Evolutionary conservation across 2,888 invertebrate genomes (phyloP), one percentile per base, ranked within the genome.

Genomic region (Metacarcinus magister): DNA sequence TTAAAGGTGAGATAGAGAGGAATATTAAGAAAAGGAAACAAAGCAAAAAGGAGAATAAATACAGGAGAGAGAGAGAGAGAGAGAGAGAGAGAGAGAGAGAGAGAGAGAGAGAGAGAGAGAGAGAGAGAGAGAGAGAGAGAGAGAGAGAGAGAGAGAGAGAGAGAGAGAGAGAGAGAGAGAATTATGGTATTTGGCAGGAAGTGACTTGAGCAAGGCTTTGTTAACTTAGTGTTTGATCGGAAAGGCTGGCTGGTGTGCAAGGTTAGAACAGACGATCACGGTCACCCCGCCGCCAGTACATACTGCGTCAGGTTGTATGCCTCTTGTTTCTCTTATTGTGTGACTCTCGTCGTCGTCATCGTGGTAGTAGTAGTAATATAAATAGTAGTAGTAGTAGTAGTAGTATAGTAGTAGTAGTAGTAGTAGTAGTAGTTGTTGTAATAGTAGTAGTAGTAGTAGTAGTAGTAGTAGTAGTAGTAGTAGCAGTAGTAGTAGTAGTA

Each of bases 71-170:
- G 82, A 82, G 19, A 32, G n/a, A n/a, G n/a, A n/a, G 67, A 67
- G 8, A 23, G 19, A 67, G 67, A 67, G 67, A 28, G 10, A 28
- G 28, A 75, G 10, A 28, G 10, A 75, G 28, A 28, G 3, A 10
- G 28, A 75, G 75, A 28, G 75, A 28, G 28, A 28, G 75, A 75
- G 28, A 28, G 75, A 75, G 75, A 28, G 28, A 75, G 75, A 75
- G 82, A 82, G 87, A 10, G 28, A 39, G 39, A 87, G 87, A 87
- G 82, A 48, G 48, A 32, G 92, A 54, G 32, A 16, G 54, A 16
- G 92, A 54, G 48, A 92, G 54, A 28, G 54, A 54, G 92, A 54
- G 54, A n/a, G 92, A 92, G 92, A n/a, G 48, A 32, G 54, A 92
- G 92, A 54, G 54, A 92, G 92, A 92, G 87, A 39, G 39, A 39